phyloP scores from a whole-genome alignment of 2,888 invertebrate genomes.

The Diploptera punctata region DNA sequence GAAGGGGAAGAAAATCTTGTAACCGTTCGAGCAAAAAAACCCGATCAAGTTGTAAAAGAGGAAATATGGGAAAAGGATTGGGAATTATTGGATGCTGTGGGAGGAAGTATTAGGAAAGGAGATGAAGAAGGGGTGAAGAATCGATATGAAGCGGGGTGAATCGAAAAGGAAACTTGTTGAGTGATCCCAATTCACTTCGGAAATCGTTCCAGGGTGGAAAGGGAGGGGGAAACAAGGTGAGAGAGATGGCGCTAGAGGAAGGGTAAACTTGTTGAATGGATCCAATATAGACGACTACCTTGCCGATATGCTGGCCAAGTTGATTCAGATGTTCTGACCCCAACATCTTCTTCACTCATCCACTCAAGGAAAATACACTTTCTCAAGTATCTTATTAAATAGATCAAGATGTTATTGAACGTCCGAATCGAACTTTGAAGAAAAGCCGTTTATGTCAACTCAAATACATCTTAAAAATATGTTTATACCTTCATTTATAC shows the following conservation, averaged over 20 bases:
- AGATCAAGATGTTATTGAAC: too few species aligned
- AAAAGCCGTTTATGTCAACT: too few species aligned
- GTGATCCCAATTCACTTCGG: conserved; percentile 41
- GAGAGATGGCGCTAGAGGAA: background rate
- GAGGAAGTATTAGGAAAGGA: background rate
- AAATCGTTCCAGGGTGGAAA: conserved; percentile 36
- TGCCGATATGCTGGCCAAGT: too few species aligned
- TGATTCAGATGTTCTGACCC: too few species aligned
- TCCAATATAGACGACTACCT: too few species aligned
- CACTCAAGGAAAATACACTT: too few species aligned
- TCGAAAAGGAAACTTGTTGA: conserved; percentile 41
- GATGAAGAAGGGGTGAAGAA: background rate
- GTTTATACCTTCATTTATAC: too few species aligned
- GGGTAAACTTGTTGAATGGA: conserved; percentile 33
- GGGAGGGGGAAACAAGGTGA: conserved; percentile 17
- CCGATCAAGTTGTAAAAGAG: conserved; percentile 24
- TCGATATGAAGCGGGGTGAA: conserved; percentile 37
- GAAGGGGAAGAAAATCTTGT: background rate
- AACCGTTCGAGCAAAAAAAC: conserved; percentile 10
- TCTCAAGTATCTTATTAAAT: too few species aligned
- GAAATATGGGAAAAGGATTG: conserved; percentile 23
- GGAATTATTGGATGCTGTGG: conserved; percentile 9
- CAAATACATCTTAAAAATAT: too few species aligned
- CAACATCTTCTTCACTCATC: too few species aligned
- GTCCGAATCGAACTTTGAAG: too few species aligned